Evolutionary conservation across 2,113 vertebrate genomes (phyloP), one percentile per base, ranked within the genome.

Genomic region (Silurus glanis): DNA sequence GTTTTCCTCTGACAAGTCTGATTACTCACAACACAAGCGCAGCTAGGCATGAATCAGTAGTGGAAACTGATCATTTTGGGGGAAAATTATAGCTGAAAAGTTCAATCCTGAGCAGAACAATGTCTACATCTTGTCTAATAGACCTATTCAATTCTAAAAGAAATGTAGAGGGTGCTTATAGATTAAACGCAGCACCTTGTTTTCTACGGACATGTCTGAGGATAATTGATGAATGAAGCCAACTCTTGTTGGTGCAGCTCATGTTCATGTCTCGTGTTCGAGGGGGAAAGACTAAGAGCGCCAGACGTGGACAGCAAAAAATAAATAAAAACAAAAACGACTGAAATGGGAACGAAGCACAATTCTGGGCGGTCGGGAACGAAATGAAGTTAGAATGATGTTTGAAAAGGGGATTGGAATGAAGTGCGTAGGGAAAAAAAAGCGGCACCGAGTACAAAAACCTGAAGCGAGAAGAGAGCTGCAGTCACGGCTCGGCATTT

Each of bases 401-500:
- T 28, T 53, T 37, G 37, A 64, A 9, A 62, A 9, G 12, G 25
- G 19, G 8, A 56, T 56, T 51, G n/a, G 83, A 16, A 1, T 55
- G 8, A 13, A n/a, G 5, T n/a, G 62, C 14, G 49, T 19, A 19
- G 25, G 10, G 1, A 66, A 62, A 3, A 6, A 76, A 51, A 25
- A 61, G 13, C 8, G 61, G 78, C 72, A 83, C 83, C 74, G 16
- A 78, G n/a, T 25, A 56, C 23, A 21, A 66, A 37, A 25, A 9
- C 71, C 75, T 28, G 28, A 82, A 92, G 92, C 87, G 56, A 72
- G 51, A 88, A 83, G 75, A 59, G 64, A 62, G 76, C 58, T 45
- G 59, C 23, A 85, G 61, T 7, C 71, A 82, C 83, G 79, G 86
- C 61, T 56, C 62, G 86, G 88, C 88, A 90, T 87, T 90, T 85